A percentile compares a stretch with the other conserved stretches of the same genome.
phyloP scores from a whole-genome alignment of 2,797 vertebrate species.

The Vireo griseus region DNA sequence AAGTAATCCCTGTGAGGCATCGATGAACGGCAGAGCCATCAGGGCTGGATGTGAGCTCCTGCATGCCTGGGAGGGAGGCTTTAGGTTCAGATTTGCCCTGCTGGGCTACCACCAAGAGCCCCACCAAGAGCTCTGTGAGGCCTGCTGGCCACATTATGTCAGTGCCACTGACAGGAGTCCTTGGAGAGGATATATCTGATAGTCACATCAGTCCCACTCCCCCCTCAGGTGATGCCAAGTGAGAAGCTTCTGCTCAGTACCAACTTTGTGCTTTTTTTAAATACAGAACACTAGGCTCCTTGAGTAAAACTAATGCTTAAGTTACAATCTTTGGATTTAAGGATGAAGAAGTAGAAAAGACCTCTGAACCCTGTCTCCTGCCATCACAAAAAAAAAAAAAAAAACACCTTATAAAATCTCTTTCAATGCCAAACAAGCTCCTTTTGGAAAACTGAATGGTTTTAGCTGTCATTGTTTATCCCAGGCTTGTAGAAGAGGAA shows the following conservation, averaged over 20 bases:
- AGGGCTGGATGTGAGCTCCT: not conserved
- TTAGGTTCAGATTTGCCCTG: not conserved
- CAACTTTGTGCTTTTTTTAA: not conserved
- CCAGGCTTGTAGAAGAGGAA: not conserved
- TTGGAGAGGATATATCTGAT: not conserved
- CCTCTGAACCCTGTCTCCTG: not conserved
- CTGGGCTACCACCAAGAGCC: not conserved
- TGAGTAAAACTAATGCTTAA: not conserved
- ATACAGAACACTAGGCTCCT: not conserved
- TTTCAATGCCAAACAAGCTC: not conserved
- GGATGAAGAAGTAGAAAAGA: not conserved
- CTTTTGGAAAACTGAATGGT: not conserved
- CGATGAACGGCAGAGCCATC: not conserved
- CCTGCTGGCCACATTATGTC: not conserved
- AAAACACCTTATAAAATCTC: not conserved
- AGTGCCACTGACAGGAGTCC: accelerated
- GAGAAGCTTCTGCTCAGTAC: not conserved
- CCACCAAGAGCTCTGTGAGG: not conserved
- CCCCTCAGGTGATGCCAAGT: accelerated
- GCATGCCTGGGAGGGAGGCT: accelerated
- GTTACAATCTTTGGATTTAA: not conserved
- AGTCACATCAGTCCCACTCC: accelerated
- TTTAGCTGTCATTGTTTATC: not conserved
- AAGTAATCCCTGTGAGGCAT: not conserved
- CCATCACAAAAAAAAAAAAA: not conserved